Base-by-base conservation (phyloP, 2,113 vertebrate genomes). In the Calyptomena viridis region DNA sequence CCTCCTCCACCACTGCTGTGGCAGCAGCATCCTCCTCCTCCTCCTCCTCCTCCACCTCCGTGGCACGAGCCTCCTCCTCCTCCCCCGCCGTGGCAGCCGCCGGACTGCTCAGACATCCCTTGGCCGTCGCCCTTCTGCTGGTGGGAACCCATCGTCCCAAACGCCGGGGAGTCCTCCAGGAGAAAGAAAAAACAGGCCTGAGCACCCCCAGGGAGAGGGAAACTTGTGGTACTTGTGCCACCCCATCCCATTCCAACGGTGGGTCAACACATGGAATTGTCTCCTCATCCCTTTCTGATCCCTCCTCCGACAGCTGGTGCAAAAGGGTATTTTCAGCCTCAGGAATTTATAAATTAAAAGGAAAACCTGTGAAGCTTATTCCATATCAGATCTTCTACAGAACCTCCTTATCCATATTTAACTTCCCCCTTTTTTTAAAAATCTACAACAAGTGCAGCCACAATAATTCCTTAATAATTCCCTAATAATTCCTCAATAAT, bases 51-150 rank as follows among this genome's bases (percentile, higher is more conserved):
- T 58, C 25, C 88, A 44, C 92, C n/a, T 2, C 83, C 11, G 10
- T 90, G 82, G 77, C 92, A 28, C 5, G 28, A 33, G 33, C 84
- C 69, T 80, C 93, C 84, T 76, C 89, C 89, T 59, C 87, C 89
- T 39, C 89, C 60, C 30, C 77, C 84, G 13, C 89, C 24, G 9
- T 95, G 94, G 82, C 95, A 96, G 33, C 95, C 95, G 23, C 71
- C 47, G 12, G 95, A 91, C 42, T 93, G 89, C 72, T 87, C 78
- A 58, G 94, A 72, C 11, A 92, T 92, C 10, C 94, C 92, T 37
- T 94, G 96, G 27, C 94, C 63, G 0, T 96, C 90, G 0, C 96
- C 86, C 14, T 97, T 96, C 92, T 97, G 96, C 55, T 97, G 96
- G 52, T 95, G 96, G 90, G 96, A 97, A 3, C 96, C 95, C 95